These are phyloP conservation scores for Coreoperca whiteheadi DNA, from an alignment of 2,113 vertebrate genomes.

Conservation along the genomic window DNA sequence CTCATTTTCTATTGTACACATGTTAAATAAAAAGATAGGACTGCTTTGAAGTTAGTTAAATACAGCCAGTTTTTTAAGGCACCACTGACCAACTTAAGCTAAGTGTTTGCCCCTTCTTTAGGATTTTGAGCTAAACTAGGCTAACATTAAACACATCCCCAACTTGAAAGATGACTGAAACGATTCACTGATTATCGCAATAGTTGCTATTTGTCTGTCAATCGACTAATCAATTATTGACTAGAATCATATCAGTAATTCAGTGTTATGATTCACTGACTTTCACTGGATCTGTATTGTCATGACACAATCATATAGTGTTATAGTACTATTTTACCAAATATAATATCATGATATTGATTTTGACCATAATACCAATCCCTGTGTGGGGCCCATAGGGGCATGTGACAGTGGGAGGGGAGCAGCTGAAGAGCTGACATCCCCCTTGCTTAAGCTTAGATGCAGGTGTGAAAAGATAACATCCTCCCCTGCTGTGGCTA, in stretches of 20 bases:
- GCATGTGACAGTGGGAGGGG: slow-evolving; percentile 57
- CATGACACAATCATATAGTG: background rate
- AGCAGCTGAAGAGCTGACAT: slow-evolving; percentile 63
- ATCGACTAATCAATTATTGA: too few species aligned
- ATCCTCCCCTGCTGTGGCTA: slow-evolving; percentile 72
- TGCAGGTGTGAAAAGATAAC: slow-evolving; percentile 77
- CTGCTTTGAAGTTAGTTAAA: too few species aligned
- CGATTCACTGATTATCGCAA: too few species aligned
- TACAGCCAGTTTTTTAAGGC: too few species aligned
- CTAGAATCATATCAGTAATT: background rate
- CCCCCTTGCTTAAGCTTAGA: slow-evolving; percentile 53
- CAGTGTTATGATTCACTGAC: background rate
- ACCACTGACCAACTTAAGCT: too few species aligned
- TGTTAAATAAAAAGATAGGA: too few species aligned
- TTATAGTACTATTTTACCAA: background rate
- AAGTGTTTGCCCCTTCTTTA: too few species aligned
- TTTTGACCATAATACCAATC: background rate
- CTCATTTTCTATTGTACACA: too few species aligned
- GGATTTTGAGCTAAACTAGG: too few species aligned
- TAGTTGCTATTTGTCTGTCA: background rate
- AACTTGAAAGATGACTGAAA: background rate
- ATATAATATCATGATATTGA: background rate
- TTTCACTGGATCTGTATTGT: too few species aligned
- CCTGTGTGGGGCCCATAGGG: slow-evolving; percentile 26
- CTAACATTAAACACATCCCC: too few species aligned